Conservation (phyloP, 2,113 vertebrate genomes). For the Ascaphus truei region DNA sequence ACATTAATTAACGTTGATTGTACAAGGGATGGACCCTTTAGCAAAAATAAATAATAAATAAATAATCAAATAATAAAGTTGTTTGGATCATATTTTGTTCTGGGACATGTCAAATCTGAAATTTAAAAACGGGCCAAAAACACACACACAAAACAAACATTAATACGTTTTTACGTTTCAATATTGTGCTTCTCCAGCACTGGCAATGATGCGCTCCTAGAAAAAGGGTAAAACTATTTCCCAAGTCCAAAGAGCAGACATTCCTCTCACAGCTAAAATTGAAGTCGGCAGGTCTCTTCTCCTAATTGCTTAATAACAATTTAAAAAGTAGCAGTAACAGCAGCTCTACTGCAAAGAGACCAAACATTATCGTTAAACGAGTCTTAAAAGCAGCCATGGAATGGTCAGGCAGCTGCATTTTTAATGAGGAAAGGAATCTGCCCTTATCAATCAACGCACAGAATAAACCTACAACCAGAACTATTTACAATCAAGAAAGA, state of each 20-base stretch:
- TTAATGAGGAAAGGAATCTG: conserved; percentile 35
- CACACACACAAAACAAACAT: too few relatives aligned
- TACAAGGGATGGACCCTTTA: neutral
- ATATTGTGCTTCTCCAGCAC: too few relatives aligned
- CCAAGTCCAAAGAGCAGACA: conserved; percentile 49
- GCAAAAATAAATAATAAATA: neutral
- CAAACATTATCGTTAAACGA: conserved; percentile 43
- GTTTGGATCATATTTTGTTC: neutral
- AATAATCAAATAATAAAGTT: neutral
- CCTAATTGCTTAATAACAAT: conserved; percentile 43
- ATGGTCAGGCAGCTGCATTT: conserved; percentile 43
- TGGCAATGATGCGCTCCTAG: too few relatives aligned
- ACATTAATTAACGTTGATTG: neutral
- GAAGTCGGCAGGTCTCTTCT: conserved; percentile 38
- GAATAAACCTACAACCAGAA: conserved; percentile 22
- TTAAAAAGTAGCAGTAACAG: conserved; percentile 40
- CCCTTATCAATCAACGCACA: conserved; percentile 26
- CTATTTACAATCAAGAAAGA: conserved; percentile 12
- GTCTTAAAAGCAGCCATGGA: conserved; percentile 43
- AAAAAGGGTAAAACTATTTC: conserved; percentile 31
- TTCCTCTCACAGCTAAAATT: conserved; percentile 36
- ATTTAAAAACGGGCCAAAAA: neutral
- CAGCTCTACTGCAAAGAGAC: conserved; percentile 39
- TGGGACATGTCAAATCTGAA: neutral
- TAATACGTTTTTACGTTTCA: too few relatives aligned